These are phyloP conservation scores for Monodelphis domestica DNA, from an alignment of 2,797 vertebrate species.

Conservation along the genomic window DNA sequence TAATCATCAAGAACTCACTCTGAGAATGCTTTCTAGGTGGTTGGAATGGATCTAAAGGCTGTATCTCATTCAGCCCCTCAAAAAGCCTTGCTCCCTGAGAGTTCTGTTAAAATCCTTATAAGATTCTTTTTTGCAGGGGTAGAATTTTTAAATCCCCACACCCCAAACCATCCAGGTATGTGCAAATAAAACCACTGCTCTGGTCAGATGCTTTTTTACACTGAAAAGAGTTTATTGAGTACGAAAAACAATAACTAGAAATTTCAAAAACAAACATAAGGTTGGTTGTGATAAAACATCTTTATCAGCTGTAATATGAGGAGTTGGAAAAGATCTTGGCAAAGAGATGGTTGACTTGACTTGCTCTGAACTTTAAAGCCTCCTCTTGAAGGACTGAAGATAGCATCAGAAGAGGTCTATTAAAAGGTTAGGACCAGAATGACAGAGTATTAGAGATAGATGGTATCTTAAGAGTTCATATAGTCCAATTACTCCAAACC, in stretches of 20 bases:
- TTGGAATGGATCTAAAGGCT: conserved; percentile 1
- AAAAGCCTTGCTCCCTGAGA: conserved; percentile 25
- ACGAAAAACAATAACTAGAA: conserved; percentile 14
- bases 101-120: not conserved
- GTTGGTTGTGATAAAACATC: not conserved
- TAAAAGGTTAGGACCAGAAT: not conserved
- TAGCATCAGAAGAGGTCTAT: not conserved
- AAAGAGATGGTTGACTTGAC: not conserved
- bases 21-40: not conserved
- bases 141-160: conserved; percentile 17
- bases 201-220: conserved; percentile 19
- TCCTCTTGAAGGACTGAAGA: not conserved
- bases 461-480: not conserved
- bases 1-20: not conserved
- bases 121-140: conserved; percentile 1
- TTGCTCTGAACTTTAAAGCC: not conserved
- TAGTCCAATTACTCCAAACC: not conserved
- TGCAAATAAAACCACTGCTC: not conserved
- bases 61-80: not conserved
- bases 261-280: conserved; percentile 38
- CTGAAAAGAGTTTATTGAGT: conserved; percentile 38
- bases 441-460: not conserved
- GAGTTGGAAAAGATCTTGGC: conserved; percentile 3
- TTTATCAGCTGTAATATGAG: not conserved
- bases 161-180: conserved; percentile 27